These are phyloP conservation scores for Vulpes lagopus DNA, from an alignment of 2,113 vertebrate genomes.

Conservation along the genomic window DNA sequence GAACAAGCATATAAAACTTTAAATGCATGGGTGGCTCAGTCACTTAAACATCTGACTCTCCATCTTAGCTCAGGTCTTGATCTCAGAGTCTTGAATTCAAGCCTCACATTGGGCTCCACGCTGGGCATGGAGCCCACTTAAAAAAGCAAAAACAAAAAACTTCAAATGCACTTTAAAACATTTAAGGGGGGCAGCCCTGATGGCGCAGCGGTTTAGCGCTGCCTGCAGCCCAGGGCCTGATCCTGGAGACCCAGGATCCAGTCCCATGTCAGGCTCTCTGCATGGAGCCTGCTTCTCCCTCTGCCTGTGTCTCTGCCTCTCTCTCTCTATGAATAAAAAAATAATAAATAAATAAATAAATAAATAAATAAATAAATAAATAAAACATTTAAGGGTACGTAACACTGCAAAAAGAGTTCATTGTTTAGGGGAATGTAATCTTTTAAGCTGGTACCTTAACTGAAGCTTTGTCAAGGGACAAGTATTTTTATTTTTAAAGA, in stretches of 20 bases:
- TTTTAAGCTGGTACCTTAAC: constrained; percentile 22
- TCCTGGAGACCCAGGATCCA: no score
- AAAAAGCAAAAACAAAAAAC: background rate
- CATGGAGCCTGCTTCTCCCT: no score
- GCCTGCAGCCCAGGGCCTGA: no score
- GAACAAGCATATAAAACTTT: background rate
- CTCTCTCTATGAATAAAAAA: no score
- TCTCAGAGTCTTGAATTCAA: background rate
- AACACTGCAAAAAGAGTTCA: background rate
- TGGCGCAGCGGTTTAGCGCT: no score
- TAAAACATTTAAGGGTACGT: constrained; percentile 40
- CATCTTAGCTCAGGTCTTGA: background rate
- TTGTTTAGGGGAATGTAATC: constrained; percentile 11
- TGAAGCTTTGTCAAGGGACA: constrained; percentile 2
- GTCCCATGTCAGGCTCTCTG: no score
- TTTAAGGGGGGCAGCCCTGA: background rate
- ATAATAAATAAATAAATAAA: no score
- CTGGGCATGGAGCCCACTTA: no score
- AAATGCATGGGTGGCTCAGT: background rate
- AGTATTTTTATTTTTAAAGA: background rate
- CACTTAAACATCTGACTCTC: background rate
- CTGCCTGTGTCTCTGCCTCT: no score
- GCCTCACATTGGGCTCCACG: background rate
- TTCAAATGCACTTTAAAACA: constrained; percentile 31
- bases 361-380: no score